phyloP scores from a whole-genome alignment of 2,797 vertebrate species.

The Acanthurus tractus region DNA sequence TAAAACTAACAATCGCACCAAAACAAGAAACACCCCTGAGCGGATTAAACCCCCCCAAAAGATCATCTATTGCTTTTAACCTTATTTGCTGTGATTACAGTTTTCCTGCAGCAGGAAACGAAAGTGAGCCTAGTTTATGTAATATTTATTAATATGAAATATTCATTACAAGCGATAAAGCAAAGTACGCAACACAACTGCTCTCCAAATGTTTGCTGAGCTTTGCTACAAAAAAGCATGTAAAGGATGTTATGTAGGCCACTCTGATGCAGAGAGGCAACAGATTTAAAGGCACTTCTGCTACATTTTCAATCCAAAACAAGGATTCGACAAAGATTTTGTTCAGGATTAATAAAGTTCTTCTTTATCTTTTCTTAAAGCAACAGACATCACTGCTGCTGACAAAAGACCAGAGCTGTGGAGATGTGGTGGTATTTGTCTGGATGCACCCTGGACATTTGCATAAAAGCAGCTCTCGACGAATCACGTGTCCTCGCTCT shows the following conservation, averaged over 20 bases:
- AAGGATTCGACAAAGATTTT: too few relatives aligned
- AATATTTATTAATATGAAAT: neutral
- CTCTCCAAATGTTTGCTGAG: neutral
- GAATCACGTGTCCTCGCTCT: neutral
- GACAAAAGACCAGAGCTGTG: neutral
- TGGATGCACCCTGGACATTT: neutral
- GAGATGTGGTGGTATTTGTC: neutral
- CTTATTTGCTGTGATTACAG: neutral
- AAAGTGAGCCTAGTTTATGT: neutral
- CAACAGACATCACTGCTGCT: neutral
- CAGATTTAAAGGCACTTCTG: too few relatives aligned
- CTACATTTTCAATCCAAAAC: too few relatives aligned
- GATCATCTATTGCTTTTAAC: too few relatives aligned
- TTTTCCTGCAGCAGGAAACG: neutral
- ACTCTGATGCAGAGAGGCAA: too few relatives aligned
- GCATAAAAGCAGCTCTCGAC: conserved; percentile 44
- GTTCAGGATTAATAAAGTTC: neutral
- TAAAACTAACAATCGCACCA: too few relatives aligned
- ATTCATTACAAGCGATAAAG: neutral
- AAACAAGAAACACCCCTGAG: too few relatives aligned
- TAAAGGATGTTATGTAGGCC: neutral
- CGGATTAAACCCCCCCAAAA: too few relatives aligned
- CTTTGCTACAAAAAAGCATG: neutral
- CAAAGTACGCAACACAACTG: neutral
- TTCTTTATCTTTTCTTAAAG: neutral